phyloP scores from a whole-genome alignment of 2,797 vertebrate genomes.

The Semaprochilodus insignis region DNA sequence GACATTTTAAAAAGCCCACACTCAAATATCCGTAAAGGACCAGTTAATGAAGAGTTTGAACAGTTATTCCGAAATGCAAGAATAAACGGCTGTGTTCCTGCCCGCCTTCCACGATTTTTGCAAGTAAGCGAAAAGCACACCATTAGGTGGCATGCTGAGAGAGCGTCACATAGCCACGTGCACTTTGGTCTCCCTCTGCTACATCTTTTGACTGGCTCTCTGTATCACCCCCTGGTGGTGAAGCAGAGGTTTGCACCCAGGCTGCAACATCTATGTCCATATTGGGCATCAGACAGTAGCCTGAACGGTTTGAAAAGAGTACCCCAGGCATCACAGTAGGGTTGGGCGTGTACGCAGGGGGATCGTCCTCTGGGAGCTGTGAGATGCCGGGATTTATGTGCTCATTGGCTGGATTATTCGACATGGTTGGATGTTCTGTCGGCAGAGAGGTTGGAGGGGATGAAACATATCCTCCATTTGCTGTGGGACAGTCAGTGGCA shows the following conservation, averaged over 20 bases:
- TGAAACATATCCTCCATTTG: constrained; percentile 61
- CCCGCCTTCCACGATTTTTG: too few species aligned
- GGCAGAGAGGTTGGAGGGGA: constrained; percentile 15
- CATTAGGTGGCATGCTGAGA: constrained; percentile 11
- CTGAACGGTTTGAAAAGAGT: constrained; percentile 58
- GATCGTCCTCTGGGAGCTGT: constrained; percentile 13
- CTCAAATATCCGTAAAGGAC: too few species aligned
- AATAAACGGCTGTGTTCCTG: too few species aligned
- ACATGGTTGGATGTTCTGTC: not conserved
- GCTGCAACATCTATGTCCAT: constrained; percentile 12
- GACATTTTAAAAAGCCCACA: too few species aligned
- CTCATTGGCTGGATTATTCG: not conserved
- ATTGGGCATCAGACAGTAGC: constrained; percentile 72
- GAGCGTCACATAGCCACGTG: constrained; percentile 42
- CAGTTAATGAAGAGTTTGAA: too few species aligned
- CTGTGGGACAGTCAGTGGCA: not conserved
- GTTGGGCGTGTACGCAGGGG: constrained; percentile 51
- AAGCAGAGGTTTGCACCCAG: not conserved
- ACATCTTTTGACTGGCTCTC: not conserved
- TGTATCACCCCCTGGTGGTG: constrained; percentile 4
- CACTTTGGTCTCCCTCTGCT: not conserved
- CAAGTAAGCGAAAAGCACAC: not conserved
- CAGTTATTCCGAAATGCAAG: too few species aligned
- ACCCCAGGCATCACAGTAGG: constrained; percentile 46
- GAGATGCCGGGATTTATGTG: not conserved